These are phyloP conservation scores for Folsomia manolachei DNA, from an alignment of 2,888 invertebrate species.

Conservation along the genomic window DNA sequence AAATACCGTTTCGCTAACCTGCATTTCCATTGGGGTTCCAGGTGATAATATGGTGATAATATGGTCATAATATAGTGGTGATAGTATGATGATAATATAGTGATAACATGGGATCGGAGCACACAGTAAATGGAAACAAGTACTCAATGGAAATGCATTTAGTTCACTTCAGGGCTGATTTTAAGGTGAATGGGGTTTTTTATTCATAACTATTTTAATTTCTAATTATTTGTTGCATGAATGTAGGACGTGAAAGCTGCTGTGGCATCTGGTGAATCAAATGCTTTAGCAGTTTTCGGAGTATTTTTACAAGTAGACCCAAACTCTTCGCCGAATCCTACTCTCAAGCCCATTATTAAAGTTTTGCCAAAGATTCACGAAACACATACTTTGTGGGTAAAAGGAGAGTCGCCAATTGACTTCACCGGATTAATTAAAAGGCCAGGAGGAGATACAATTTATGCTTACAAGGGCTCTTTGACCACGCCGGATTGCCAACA, in stretches of 20 bases:
- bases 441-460: not conserved
- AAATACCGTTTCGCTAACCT: not conserved
- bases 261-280: no score
- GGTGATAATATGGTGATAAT: not conserved
- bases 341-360: not conserved
- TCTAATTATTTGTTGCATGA: not conserved
- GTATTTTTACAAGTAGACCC: not conserved
- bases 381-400: conserved; percentile 1
- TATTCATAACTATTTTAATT: no score
- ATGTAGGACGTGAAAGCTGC: no score
- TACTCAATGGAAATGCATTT: not conserved
- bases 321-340: not conserved
- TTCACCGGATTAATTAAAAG: not conserved
- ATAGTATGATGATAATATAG: not conserved
- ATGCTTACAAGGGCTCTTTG: not conserved
- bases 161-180: not conserved
- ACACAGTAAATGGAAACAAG: not conserved
- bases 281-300: not conserved
- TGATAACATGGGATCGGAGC: not conserved
- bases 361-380: not conserved
- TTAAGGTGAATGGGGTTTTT: no score
- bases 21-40: conserved; percentile 5
- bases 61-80: not conserved
- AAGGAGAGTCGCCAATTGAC: not conserved
- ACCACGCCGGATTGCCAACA: not conserved